Conservation (phyloP, 2,888 invertebrate genomes). For the Drosophila silvestris region DNA sequence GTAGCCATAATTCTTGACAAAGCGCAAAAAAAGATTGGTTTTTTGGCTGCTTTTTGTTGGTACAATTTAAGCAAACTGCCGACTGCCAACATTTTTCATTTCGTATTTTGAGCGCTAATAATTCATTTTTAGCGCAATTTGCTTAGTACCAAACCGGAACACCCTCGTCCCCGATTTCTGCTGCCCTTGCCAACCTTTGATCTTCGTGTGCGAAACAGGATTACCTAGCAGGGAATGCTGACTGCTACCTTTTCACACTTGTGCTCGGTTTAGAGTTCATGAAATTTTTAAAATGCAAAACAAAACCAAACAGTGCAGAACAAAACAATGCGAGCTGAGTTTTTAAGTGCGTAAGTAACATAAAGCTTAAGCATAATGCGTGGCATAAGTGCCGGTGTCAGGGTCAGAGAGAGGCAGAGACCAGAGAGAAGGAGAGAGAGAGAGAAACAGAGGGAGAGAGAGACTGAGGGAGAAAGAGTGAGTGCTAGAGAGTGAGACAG, state of each 20-base stretch:
- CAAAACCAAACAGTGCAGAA: slow-evolving; percentile 51
- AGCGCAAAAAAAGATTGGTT: slow-evolving; percentile 41
- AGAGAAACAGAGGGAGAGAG: not conserved
- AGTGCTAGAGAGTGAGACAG: not conserved
- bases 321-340: slow-evolving; percentile 49
- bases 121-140: slow-evolving; percentile 80
- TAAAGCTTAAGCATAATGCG: slow-evolving; percentile 74
- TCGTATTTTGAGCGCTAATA: slow-evolving; percentile 70
- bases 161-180: not conserved
- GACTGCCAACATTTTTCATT: slow-evolving; percentile 68
- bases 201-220: slow-evolving; percentile 55
- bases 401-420: slow-evolving; percentile 40
- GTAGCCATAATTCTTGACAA: slow-evolving; percentile 67
- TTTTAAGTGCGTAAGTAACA: slow-evolving; percentile 61
- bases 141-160: slow-evolving; percentile 36
- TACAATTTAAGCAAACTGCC: slow-evolving; percentile 68
- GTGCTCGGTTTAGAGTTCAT: slow-evolving; percentile 59
- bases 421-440: not conserved
- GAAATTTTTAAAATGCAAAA: slow-evolving; percentile 60
- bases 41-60: slow-evolving; percentile 27
- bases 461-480: not conserved
- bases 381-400: slow-evolving; percentile 62
- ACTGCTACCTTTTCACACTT: slow-evolving; percentile 58
- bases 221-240: slow-evolving; percentile 50
- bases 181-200: slow-evolving; percentile 36